Percentiles rank a stretch among this genome's conserved stretches.
These are phyloP conservation scores for Helicorthomorpha holstii DNA, from an alignment of 1,140 invertebrate genomes.

Conservation along the genomic window DNA sequence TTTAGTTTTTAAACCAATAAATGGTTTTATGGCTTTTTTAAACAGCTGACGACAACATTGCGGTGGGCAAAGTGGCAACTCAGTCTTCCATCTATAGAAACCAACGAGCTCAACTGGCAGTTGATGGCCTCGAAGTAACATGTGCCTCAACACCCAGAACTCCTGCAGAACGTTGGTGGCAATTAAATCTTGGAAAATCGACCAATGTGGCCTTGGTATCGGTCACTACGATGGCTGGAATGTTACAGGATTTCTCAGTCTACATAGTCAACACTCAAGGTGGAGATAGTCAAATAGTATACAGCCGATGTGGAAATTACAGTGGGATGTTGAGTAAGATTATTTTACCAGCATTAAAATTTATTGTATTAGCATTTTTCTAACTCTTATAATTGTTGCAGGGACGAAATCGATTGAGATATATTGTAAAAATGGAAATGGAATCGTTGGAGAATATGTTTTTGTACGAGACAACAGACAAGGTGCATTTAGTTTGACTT, in stretches of 20 bases:
- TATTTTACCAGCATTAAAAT: too few species aligned
- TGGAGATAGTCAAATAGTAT: not conserved
- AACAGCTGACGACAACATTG: not conserved
- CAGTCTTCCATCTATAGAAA: not conserved
- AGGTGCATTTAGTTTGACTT: not conserved
- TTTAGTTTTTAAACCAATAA: not conserved
- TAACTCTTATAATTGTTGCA: too few species aligned
- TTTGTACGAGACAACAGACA: not conserved
- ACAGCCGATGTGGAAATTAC: not conserved
- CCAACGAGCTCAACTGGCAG: not conserved
- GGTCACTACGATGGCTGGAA: not conserved
- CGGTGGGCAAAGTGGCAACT: not conserved
- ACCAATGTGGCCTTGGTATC: not conserved
- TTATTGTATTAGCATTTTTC: too few species aligned
- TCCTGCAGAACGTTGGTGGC: not conserved
- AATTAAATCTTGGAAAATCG: not conserved
- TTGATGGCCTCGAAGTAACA: not conserved
- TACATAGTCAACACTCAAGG: not conserved
- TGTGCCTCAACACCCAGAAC: not conserved
- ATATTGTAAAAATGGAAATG: not conserved
- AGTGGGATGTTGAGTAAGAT: not conserved
- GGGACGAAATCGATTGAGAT: not conserved
- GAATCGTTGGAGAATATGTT: not conserved
- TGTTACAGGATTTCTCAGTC: not conserved
- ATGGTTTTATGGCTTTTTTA: not conserved